A percentile compares a stretch with the other conserved stretches of the same genome.
Conservation (phyloP, 2,888 invertebrate species). For the Tholera decimalis region DNA sequence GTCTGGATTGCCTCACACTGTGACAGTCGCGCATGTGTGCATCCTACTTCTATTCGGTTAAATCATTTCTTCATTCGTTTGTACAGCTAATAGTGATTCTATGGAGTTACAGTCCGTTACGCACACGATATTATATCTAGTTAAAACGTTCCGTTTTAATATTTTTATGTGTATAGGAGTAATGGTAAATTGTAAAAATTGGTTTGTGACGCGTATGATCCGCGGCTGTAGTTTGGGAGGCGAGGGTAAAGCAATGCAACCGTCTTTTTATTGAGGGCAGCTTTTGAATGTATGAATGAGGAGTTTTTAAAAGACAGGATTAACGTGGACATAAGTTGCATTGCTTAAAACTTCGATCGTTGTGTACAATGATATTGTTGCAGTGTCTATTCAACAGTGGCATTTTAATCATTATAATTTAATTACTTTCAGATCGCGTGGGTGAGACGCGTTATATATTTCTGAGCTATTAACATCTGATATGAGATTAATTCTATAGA, state of each 20-base stretch:
- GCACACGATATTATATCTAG: conserved; percentile 82
- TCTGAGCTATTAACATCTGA: conserved; percentile 1
- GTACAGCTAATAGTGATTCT: conserved; percentile 81
- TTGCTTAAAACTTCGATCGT: conserved; percentile 58
- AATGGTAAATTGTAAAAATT: conserved; percentile 77
- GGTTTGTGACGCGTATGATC: conserved; percentile 74
- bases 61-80: conserved; percentile 70
- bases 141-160: conserved; percentile 81
- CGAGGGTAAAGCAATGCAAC: conserved; percentile 56
- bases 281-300: conserved; percentile 22
- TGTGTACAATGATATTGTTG: conserved; percentile 70
- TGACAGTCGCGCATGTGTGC: conserved; percentile 30
- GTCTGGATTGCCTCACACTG: conserved; percentile 19
- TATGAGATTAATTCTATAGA: background rate
- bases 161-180: conserved; percentile 85
- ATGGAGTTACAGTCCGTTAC: conserved; percentile 81
- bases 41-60: conserved; percentile 30
- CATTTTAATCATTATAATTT: conserved; percentile 57
- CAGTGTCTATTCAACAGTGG: conserved; percentile 68
- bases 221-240: conserved; percentile 63
- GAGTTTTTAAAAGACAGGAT: conserved; percentile 29
- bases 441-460: background rate
- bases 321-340: conserved; percentile 40
- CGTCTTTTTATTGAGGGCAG: conserved; percentile 25
- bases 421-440: conserved; percentile 54